phyloP scores from a whole-genome alignment of 2,888 invertebrate genomes.

The Microctonus hyperodae region DNA sequence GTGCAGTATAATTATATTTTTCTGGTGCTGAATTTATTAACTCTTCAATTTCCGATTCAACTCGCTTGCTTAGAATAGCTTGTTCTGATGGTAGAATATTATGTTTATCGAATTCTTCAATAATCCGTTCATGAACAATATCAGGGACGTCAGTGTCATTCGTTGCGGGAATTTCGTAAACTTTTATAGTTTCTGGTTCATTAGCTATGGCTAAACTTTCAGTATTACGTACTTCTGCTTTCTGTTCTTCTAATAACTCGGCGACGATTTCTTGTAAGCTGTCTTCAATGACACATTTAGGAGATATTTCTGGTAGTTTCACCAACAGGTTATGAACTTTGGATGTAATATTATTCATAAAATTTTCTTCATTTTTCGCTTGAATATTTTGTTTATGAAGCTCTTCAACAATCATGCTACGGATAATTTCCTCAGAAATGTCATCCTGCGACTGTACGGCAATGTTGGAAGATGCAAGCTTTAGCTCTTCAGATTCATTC shows the following conservation, averaged over 20 bases:
- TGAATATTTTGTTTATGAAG: conserved; percentile 16
- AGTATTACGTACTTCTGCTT: conserved; percentile 3
- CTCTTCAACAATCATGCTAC: conserved; percentile 6
- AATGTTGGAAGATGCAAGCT: not conserved
- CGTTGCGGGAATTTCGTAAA: not conserved
- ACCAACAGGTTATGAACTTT: conserved; percentile 42
- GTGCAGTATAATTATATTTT: not conserved
- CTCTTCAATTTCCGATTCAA: conserved; percentile 1
- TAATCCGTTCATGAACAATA: conserved; percentile 18
- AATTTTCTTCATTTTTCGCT: conserved; percentile 9
- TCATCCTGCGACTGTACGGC: not conserved
- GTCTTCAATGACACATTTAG: conserved; percentile 34
- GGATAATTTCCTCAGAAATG: conserved; percentile 30
- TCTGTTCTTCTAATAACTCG: conserved; percentile 12
- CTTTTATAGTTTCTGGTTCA: not conserved
- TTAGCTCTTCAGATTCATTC: not conserved
- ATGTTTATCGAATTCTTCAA: conserved; percentile 9
- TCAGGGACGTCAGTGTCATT: conserved; percentile 6
- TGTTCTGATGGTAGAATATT: conserved; percentile 6
- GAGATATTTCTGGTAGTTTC: conserved; percentile 35
- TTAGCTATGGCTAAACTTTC: conserved; percentile 19
- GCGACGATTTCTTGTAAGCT: conserved; percentile 17
- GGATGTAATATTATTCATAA: conserved; percentile 23
- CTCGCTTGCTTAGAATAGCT: conserved; percentile 13
- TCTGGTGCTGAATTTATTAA: not conserved